phyloP scores from a whole-genome alignment of 2,113 vertebrate genomes.

The Crocuta crocuta region DNA sequence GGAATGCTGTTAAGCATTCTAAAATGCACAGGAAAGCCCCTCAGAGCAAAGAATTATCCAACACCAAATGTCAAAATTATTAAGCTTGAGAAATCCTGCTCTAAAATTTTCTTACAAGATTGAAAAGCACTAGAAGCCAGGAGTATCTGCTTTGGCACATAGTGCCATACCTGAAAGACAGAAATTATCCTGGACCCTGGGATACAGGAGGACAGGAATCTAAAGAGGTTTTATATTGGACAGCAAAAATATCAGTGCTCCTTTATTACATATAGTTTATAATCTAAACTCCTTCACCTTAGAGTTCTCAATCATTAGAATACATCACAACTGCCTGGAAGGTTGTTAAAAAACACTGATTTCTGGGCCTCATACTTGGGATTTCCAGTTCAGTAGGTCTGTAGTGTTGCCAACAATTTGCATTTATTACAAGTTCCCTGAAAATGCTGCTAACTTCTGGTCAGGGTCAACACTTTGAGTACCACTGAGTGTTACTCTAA shows the following conservation, averaged over 20 bases:
- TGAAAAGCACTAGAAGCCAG: background rate
- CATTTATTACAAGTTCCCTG: background rate
- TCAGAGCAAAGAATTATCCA: background rate
- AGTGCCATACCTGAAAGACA: background rate
- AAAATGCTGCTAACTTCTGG: background rate
- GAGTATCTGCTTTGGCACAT: background rate
- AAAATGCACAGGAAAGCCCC: background rate
- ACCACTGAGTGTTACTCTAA: too few relatives aligned
- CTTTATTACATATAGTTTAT: background rate
- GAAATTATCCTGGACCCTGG: background rate
- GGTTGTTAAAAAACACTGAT: background rate
- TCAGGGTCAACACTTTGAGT: too few relatives aligned
- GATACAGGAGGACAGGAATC: background rate
- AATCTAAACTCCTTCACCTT: background rate
- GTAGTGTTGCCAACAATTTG: background rate
- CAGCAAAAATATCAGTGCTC: background rate
- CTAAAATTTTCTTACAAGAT: background rate
- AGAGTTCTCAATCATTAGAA: background rate
- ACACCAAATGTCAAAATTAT: background rate
- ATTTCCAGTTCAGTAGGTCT: background rate
- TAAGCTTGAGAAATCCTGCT: background rate
- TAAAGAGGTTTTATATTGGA: background rate
- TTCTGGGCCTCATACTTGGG: background rate
- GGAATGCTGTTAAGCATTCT: background rate
- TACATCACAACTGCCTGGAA: background rate